These are phyloP conservation scores for Ceratina calcarata DNA, from an alignment of 1,140 invertebrate species.

Conservation along the genomic window DNA sequence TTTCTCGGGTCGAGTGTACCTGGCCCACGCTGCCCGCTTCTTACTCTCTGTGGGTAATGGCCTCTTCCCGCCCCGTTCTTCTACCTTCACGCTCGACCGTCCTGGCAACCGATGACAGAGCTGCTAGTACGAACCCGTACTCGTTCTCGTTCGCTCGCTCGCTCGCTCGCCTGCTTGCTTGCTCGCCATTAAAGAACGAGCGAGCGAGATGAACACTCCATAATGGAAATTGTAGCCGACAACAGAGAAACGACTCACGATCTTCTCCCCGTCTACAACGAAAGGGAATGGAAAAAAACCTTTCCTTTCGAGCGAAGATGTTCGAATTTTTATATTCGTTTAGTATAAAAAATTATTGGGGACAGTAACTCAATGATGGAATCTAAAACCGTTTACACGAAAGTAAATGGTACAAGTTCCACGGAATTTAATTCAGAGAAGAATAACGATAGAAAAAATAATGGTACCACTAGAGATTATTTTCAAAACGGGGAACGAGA, in stretches of 20 bases:
- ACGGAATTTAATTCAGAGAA: not conserved
- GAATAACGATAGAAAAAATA: not conserved
- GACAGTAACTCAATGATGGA: not conserved
- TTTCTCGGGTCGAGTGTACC: conserved; percentile 70
- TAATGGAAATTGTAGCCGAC: conserved; percentile 55
- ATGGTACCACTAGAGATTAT: conserved; percentile 14
- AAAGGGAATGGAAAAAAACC: conserved; percentile 12
- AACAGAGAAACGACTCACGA: conserved; percentile 11
- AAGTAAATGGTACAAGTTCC: not conserved
- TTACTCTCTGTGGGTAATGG: conserved; percentile 68
- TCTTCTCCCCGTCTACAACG: not conserved
- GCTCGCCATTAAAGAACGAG: conserved; percentile 10
- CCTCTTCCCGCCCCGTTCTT: conserved; percentile 56
- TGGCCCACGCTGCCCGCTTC: conserved; percentile 67
- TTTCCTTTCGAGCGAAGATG: not conserved
- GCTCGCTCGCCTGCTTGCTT: conserved; percentile 18
- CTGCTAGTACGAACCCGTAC: conserved; percentile 16
- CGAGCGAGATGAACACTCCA: conserved; percentile 13
- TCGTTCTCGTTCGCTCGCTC: conserved; percentile 37
- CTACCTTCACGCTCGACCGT: conserved; percentile 57
- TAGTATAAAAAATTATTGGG: not conserved
- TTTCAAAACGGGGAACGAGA: not conserved
- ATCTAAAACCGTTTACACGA: too few relatives aligned
- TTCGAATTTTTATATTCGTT: conserved; percentile 3
- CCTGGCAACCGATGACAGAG: conserved; percentile 64